These are phyloP conservation scores for Aquatica leii DNA, from an alignment of 2,888 invertebrate species.

Conservation along the genomic window DNA sequence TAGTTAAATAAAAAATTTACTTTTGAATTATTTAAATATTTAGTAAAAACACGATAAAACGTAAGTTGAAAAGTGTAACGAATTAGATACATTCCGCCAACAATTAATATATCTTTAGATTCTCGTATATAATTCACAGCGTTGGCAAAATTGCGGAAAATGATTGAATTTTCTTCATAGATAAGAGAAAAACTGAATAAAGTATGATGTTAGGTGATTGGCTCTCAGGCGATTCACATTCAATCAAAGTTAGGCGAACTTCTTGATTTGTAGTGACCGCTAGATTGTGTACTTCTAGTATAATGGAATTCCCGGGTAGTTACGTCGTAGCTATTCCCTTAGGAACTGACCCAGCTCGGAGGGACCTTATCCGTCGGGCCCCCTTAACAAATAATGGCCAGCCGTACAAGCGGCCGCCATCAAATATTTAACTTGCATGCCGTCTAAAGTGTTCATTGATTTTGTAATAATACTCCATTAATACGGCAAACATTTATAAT, in stretches of 20 bases:
- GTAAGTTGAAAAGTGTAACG: too few relatives aligned
- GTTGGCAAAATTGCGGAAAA: not conserved
- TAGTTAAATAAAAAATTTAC: too few relatives aligned
- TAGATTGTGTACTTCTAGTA: conserved; percentile 52
- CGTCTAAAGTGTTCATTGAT: conserved; percentile 35
- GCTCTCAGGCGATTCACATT: conserved; percentile 50
- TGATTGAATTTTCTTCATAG: conserved; percentile 11
- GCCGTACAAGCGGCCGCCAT: conserved; percentile 48
- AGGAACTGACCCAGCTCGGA: conserved; percentile 56
- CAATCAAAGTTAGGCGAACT: conserved; percentile 55
- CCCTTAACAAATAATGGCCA: conserved; percentile 51
- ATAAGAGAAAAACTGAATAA: conserved; percentile 39
- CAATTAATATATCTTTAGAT: too few relatives aligned
- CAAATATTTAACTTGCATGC: conserved; percentile 52
- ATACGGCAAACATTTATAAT: conserved; percentile 22
- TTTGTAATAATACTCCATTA: conserved; percentile 31
- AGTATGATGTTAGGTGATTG: conserved; percentile 52
- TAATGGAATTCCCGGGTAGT: conserved; percentile 57
- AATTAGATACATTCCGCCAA: too few relatives aligned
- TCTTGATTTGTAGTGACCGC: conserved; percentile 54
- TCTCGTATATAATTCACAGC: too few relatives aligned
- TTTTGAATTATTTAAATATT: too few relatives aligned
- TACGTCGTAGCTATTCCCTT: conserved; percentile 50
- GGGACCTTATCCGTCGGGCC: conserved; percentile 45
- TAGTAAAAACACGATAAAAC: too few relatives aligned